These are phyloP conservation scores for Scotopteryx bipunctaria DNA, from an alignment of 2,888 invertebrate genomes.

Conservation along the genomic window DNA sequence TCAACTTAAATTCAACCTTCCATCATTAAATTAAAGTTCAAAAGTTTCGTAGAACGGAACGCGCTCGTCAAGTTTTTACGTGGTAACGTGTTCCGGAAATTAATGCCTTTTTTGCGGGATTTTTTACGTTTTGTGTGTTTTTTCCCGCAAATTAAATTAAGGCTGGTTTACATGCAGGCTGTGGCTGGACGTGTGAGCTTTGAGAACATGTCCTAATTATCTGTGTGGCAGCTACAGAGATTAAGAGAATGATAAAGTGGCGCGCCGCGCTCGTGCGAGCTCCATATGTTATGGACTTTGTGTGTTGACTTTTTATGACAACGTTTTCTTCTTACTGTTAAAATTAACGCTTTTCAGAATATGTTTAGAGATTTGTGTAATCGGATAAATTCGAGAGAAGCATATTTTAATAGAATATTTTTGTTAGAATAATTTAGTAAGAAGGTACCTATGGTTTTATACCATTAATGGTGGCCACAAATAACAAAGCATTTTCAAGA, in stretches of 20 bases:
- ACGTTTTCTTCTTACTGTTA: background rate
- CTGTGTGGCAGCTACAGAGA: conserved; percentile 13
- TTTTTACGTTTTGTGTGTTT: conserved; percentile 20
- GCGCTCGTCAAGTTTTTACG: conserved; percentile 29
- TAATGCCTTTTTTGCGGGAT: conserved; percentile 31
- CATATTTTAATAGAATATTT: too few species aligned
- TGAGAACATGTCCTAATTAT: conserved; percentile 21
- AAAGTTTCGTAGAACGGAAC: conserved; percentile 22
- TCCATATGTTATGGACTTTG: background rate
- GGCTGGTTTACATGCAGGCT: conserved; percentile 24
- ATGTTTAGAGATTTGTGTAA: background rate
- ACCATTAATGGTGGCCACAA: too few species aligned
- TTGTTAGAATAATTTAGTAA: background rate
- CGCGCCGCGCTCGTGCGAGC: background rate
- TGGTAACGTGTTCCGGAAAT: conserved; percentile 32
- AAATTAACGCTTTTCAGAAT: background rate
- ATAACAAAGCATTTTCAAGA: too few species aligned
- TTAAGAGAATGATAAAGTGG: conserved; percentile 15
- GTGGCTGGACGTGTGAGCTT: conserved; percentile 19
- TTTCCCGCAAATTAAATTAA: conserved; percentile 36
- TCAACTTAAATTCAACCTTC: conserved; percentile 18
- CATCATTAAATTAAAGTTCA: conserved; percentile 6
- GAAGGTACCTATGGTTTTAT: too few species aligned
- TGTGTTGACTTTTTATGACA: conserved; percentile 3
- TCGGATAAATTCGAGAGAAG: background rate